Evolutionary conservation across 2,888 invertebrate genomes (phyloP).

Genomic region (Ochropacha duplaris): DNA sequence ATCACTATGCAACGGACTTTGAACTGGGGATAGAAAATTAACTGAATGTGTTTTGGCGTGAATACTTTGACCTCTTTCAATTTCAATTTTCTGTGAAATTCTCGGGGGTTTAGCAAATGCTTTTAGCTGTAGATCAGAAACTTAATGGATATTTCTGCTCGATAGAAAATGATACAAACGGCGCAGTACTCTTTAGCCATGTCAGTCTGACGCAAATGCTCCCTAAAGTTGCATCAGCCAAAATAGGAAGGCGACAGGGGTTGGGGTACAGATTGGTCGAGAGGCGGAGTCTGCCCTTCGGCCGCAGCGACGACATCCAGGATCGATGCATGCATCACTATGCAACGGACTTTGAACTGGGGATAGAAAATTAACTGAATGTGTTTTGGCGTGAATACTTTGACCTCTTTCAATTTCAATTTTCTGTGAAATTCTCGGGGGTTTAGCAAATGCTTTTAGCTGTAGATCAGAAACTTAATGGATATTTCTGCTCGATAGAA

Average conservation of each 20-base stretch:
- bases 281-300: no score
- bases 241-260: slow-evolving; percentile 32
- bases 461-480: no score
- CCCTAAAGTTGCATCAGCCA: slow-evolving; percentile 68
- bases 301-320: not conserved
- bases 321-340: slow-evolving; percentile 5
- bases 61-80: not conserved
- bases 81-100: no score
- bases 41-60: not conserved
- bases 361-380: not conserved
- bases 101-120: no score
- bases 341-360: slow-evolving; percentile 9
- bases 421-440: no score
- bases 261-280: slow-evolving; percentile 70
- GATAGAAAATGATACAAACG: not conserved
- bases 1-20: slow-evolving; percentile 5
- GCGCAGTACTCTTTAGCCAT: not conserved
- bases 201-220: slow-evolving; percentile 20
- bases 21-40: slow-evolving; percentile 4
- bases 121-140: no score
- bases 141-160: no score
- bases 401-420: not conserved
- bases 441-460: no score
- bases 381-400: not conserved
- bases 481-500: no score